Evolutionary conservation across 2,888 invertebrate species (phyloP).

Genomic region (Parapristionchus giblindavisi): DNA sequence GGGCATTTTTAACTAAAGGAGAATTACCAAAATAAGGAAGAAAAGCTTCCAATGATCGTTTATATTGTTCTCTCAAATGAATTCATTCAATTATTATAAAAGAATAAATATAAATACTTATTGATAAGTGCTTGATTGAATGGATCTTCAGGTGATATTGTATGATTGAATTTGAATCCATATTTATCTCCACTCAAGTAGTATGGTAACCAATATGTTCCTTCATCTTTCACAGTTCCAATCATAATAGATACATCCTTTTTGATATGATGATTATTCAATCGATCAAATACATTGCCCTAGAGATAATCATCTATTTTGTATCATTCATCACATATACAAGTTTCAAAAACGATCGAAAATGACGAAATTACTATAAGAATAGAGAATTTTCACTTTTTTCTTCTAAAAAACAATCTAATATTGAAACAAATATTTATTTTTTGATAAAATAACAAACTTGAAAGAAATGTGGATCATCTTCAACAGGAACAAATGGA

Average conservation of each 20-base stretch:
- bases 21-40: conserved; percentile 67
- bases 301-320: conserved; percentile 73
- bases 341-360: neutral
- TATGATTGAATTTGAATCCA: conserved; percentile 68
- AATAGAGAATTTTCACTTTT: neutral
- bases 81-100: neutral
- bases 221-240: conserved; percentile 83
- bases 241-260: conserved; percentile 85
- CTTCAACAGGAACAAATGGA: conserved; percentile 91
- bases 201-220: conserved; percentile 74
- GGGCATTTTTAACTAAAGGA: conserved; percentile 60
- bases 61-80: conserved; percentile 55
- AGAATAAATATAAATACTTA: conserved; percentile 17
- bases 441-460: conserved; percentile 39
- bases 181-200: conserved; percentile 58
- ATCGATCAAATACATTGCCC: conserved; percentile 78
- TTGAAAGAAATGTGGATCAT: conserved; percentile 81
- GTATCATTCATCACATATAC: neutral
- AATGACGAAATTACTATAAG: neutral
- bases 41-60: conserved; percentile 63
- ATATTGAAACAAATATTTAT: neutral
- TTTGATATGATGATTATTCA: conserved; percentile 79
- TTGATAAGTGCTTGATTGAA: conserved; percentile 58
- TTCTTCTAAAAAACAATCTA: neutral
- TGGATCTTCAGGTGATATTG: conserved; percentile 65